A percentile compares a stretch with the other conserved stretches of the same genome.
Evolutionary conservation across 2,888 invertebrate genomes (phyloP).

Genomic region (Meloe dianella): DNA sequence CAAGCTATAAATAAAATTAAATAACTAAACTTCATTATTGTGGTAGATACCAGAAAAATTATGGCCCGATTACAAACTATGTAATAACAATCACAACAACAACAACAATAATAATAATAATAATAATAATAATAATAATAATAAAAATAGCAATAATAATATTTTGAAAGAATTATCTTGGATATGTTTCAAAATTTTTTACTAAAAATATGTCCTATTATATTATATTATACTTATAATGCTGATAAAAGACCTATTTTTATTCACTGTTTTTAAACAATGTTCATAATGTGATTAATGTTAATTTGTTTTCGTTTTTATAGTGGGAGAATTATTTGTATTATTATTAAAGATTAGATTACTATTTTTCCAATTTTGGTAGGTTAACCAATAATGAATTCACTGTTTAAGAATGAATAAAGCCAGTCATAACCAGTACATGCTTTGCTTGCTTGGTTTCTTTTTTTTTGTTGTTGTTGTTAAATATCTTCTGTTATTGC

Average conservation of each 20-base stretch:
- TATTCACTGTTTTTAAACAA: background rate
- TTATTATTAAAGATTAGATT: background rate
- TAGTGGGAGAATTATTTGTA: background rate
- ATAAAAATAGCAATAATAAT: too few species aligned
- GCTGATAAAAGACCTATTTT: background rate
- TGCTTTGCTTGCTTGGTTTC: conserved; percentile 14
- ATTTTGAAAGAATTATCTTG: background rate
- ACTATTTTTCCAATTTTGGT: background rate
- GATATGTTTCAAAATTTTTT: background rate
- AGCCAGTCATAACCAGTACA: conserved; percentile 30
- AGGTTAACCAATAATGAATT: background rate
- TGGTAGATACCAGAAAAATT: too few species aligned
- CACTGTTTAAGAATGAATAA: background rate
- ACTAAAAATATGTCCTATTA: background rate
- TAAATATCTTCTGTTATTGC: conserved; percentile 24
- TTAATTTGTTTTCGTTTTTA: background rate
- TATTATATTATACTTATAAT: too few species aligned
- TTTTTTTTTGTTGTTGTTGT: background rate
- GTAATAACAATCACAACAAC: background rate
- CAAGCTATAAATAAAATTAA: too few species aligned
- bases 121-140: too few species aligned
- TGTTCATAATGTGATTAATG: too few species aligned
- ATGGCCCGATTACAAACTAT: too few species aligned
- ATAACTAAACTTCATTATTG: too few species aligned
- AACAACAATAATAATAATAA: background rate